Evolutionary conservation across 2,797 vertebrate genomes (phyloP), one percentile per base, ranked within the genome.

Genomic region (Paratrypauchen microcephalus): DNA sequence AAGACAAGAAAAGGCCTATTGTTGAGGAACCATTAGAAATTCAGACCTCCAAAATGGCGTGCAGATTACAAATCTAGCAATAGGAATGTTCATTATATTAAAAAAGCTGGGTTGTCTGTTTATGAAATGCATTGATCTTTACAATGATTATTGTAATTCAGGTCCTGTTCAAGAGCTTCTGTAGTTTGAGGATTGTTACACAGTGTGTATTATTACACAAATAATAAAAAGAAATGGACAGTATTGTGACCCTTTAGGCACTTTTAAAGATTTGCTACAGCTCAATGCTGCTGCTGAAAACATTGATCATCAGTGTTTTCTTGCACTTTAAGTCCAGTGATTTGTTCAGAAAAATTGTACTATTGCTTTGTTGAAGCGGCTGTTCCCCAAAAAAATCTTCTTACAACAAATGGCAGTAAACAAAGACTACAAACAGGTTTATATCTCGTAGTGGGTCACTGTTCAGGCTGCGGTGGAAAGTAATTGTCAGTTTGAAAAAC

Each of bases 401-500:
- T 71, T 64, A 68, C 59, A 75, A 71, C 71, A 56, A 75, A 80
- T 86, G 88, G 89, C 90, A 89, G 89, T 84, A 83, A 77, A 83
- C 72, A 74, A 83, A 54, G 72, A 85, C 77, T 81, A 78, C 32
- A 73, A 80, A 70, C 72, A 79, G 83, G 77, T 69, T 57, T 11
- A 24, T 54, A 54, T 21, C 75, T 71, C 58, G 28, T 26, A 1
- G 24, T 0, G 1, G n/a, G 67, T 92, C 88, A 92, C 77, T 89
- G 87, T 66, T 93, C 92, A 62, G 92, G 70, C 69, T 93, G 85
- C n/a, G 93, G 86, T 0, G 94, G 93, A 78, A 99, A 98, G 81
- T 94, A 96, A 81, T 98, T 96, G 32, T 99, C 95, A 32, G 97
- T 96, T 80, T 86, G 94, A 85, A 99, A 99, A 73, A 99, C 94